Evolutionary conservation across 92 coral and sea anemone species (phyloP), one percentile per base, ranked within the genome.

Genomic region (Muricea muricata): DNA sequence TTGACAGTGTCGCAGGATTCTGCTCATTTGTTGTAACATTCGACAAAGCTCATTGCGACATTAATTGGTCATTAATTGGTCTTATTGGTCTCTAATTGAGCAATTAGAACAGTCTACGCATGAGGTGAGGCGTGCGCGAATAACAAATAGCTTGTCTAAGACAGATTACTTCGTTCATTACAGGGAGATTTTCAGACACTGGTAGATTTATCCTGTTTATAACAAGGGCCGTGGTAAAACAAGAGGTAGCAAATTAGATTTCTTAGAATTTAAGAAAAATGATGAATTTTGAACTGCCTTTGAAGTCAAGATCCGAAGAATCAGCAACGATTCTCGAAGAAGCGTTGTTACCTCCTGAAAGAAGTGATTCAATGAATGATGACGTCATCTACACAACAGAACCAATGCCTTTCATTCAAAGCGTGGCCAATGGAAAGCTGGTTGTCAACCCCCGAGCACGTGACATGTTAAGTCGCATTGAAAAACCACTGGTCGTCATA

Each of bases 371-470:
- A 26, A 7, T 23, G 6, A 32, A 7, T 10, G 35, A 58, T 17
- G 80, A 42, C 39, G 55, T 1, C 5, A 78, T 78, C 4, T 57
- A 78, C 47, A 78, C 83, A 18, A 61, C 48, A 25, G 52, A 78
- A 14, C 83, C 83, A 8, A 6, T 78, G 71, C 83, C 83, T 9
- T 78, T 78, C 55, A 57, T 78, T 56, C 71, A 78, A 56, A 78
- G 83, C 35, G 17, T 78, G 3, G 46, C 31, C 61, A 20, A 78
- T 29, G 83, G 83, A 40, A 61, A 78, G 58, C 83, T 78, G 37
- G 69, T 78, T 33, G 33, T 78, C 7, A 78, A 78, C 40, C 71
- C 48, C 20, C 10, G 21, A 6, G 70, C 83, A 57, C 83, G 83
- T 18, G 83, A 78, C 6, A 78, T 78, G 83, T n/a, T 78, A 55